Evolutionary conservation across 2,888 invertebrate genomes (phyloP), one percentile per base, ranked within the genome.

Genomic region (Macrophya annulata): DNA sequence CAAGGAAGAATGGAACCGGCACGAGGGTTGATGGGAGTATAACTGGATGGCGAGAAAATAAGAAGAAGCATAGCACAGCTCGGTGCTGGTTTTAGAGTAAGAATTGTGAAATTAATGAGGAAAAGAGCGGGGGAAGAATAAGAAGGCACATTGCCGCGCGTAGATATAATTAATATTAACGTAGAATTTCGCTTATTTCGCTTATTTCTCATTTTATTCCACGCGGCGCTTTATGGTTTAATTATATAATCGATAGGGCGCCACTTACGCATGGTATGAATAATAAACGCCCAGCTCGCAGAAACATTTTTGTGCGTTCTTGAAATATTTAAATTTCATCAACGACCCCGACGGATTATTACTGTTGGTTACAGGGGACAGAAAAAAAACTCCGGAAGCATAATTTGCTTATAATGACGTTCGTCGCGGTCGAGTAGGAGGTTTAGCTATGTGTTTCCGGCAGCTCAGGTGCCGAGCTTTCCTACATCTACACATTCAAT

Each of bases 91-190:
- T 31, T 68, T 17, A 55, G 77, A 31, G 51, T 43, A 43, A 10
- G 62, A 81, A 43, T 81, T 31, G 83, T 68, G 83, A 37, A 83
- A 83, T 83, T 48, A 83, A 65, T 83, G 68, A 83, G 48, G 68
- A 68, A 31, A 83, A 68, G 40, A 31, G 68, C 68, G 62, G n/a
- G 45, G 4, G 8, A 81, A 10, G 48, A 8, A 43, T 40, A 12
- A 48, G 12, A 4, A 62, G 68, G 25, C 68, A 10, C 71, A 21
- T 74, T 77, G 55, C 77, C 37, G 51, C 51, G 77, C 77, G 77
- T 62, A 31, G n/a, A 71, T 83, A 68, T 68, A 68, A 83, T 68
- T 71, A 83, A 83, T 83, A 81, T 81, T 40, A 62, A 21, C 59
- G 81, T 10, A n/a, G 62, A 62, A 62, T 40, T 81, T 40, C 40